Evolutionary conservation across 2,888 invertebrate genomes (phyloP), one percentile per base, ranked within the genome.

Genomic region (Portevinia maculata): DNA sequence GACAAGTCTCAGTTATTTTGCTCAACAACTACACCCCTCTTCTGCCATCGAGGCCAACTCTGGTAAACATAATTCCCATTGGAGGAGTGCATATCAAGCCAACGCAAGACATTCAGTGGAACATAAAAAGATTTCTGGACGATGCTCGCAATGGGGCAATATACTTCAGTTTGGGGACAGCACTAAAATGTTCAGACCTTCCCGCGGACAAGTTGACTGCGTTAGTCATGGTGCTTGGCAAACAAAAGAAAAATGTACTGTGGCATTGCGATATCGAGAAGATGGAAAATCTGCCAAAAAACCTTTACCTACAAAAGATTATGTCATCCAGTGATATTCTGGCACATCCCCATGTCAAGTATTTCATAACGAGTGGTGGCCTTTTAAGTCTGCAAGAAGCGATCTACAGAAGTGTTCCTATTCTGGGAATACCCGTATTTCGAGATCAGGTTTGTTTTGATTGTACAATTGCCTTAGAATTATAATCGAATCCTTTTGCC

Each of bases 11-110:
- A 1, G 84, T 93, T 7, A 86, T 92, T 0, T 79, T 93, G 30
- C 85, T 91, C 0, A 93, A 93, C 85, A 91, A 91, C 30, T 92
- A 93, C 87, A 89, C 91, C 57, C 90, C 91, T 2, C 78, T 93
- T n/a, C 87, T 91, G 52, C 89, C 89, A 0, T 88, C 91, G 0
- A 89, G 90, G 21, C 91, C 92, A 0, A 85, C 88, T 1, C 87
- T 91, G 6, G 90, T 91, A 2, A 91, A 91, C 11, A 88, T 92
- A 8, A 87, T 93, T 3, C 91, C 92, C 41, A 91, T 93, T 0
- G 93, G 92, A 0, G 93, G 93, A 7, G 85, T 92, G 9, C 93
- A 93, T 73, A 90, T 93, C 28, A 89, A 90, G 6, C 88, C 87
- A 8, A 87, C 90, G 0, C 90, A 90, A 55, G 87, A 87, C 11